Base-by-base conservation (phyloP, 1,140 invertebrate genomes). In the Drosophila azteca region DNA sequence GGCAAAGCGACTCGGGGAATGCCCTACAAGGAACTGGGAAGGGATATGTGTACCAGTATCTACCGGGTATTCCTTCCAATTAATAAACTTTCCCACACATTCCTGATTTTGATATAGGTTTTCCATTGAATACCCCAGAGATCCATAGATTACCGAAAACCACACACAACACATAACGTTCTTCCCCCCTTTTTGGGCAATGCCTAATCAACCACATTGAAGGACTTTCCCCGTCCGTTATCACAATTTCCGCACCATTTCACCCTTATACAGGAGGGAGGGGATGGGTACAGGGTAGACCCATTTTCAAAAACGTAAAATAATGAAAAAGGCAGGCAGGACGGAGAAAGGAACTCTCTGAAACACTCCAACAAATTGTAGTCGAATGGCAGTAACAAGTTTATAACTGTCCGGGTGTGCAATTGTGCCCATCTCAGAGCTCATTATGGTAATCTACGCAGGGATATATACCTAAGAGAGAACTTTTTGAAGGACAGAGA, bases 391-490 rank as follows among this genome's bases (percentile, higher is more conserved):
- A 69, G 73, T 85, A 77, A 87, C 77, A 85, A 85, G 73, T 85
- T 85, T 85, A 85, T 85, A 85, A 87, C 77, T 72, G 58, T 41
- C 46, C 60, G 68, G 39, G 49, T 50, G 44, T 59, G 54, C 64
- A 63, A 53, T 57, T 64, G 69, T 53, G 63, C 44, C 77, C 77
- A 70, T 61, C 48, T 54, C 70, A 49, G 58, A 76, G 78, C 75
- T 87, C 83, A 87, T 87, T 82, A 87, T 87, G 83, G 72, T 87
- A 87, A 87, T 87, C 83, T 87, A 60, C 39, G 39, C 39, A 35
- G 57, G 29, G 51, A 59, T 35, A 35, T 35, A 35, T 29, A 29
- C 26, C 6, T 29, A 7, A 35, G 31, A 35, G 31, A 9, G 3
- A 35, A 11, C 31, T 35, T 35, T 35, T 35, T 11, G 3, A 11